Base-by-base conservation (phyloP, 2,888 invertebrate genomes). In the Tigriopus californicus region DNA sequence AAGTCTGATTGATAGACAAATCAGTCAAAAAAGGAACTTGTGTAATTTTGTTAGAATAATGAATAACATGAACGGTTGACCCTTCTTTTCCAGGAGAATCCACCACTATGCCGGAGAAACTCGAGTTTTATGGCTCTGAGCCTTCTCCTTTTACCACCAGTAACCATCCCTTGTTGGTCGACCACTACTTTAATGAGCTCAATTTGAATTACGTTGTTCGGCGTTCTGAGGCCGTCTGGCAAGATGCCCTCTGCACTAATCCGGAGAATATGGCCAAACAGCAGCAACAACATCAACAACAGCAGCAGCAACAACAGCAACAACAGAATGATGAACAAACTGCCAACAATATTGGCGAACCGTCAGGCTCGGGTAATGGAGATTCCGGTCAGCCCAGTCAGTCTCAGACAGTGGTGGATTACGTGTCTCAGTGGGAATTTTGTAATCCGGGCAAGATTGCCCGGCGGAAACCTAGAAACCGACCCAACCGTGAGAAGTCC, bases 181-280 rank as follows among this genome's bases (percentile, higher is more conserved):
- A n/a, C 15, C 41, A 41, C 41, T 15, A 49, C 57, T 47, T 8
- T 8, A 33, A 33, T 33, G 33, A 33, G 33, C 33, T 33, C 3
- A 42, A 24, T 25, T n/a, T 71, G 69, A 63, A 69, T 60, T 70
- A 77, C 63, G 77, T 79, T 63, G 77, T 76, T 58, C 74, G 78
- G 67, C 71, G 82, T 68, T 78, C 82, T 52, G 81, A 82, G 69
- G 73, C 80, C 64, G 79, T 81, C 58, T 83, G 83, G 82, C 82
- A 84, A 71, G 83, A 85, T 71, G 79, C 80, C 69, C 75, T 81
- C 61, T 73, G 78, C 22, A 62, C 64, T 53, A 62, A 64, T 18
- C 62, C 64, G 12, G 64, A 64, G 57, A 61, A 56, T 11, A 49
- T 18, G 15, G 49, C 15, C 12, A 18, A 49, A 11, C 49, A 49